Conservation (phyloP, 2,113 vertebrate genomes). For the Brachionichthys hirsutus region DNA sequence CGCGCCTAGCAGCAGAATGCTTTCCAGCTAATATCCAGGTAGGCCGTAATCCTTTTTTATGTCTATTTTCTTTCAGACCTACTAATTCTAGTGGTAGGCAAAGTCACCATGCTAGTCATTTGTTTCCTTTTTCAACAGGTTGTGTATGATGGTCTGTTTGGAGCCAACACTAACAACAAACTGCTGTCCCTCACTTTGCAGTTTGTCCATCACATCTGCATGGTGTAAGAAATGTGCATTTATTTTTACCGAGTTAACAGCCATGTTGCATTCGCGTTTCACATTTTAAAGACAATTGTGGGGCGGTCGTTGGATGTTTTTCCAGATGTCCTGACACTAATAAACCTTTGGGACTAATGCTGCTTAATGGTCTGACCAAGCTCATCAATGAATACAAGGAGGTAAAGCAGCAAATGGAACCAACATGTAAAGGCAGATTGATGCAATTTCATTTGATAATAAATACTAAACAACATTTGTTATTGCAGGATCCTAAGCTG, state of each 20-base stretch:
- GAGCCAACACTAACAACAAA: slow-evolving; percentile 94
- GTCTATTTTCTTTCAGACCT: not conserved
- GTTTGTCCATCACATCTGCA: slow-evolving; percentile 98
- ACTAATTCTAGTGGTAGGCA: not conserved
- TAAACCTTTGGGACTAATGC: slow-evolving; percentile 96
- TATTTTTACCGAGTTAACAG: not conserved
- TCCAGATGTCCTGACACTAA: slow-evolving; percentile 94
- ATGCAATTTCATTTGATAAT: not conserved
- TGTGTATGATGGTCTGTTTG: slow-evolving; percentile 97
- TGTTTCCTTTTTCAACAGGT: slow-evolving; percentile 77
- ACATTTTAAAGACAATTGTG: not conserved
- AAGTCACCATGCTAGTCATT: not conserved
- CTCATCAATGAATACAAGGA: slow-evolving; percentile 98
- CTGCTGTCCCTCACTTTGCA: slow-evolving; percentile 91
- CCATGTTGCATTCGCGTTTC: not conserved
- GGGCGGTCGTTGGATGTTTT: not conserved
- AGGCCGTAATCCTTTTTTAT: not conserved
- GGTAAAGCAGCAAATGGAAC: slow-evolving; percentile 71
- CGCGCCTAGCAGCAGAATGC: slow-evolving; percentile 91
- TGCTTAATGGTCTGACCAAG: slow-evolving; percentile 98
- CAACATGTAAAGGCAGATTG: not conserved
- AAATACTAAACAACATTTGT: slow-evolving; percentile 3
- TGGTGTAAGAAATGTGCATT: slow-evolving; percentile 84
- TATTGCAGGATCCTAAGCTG: slow-evolving; percentile 90
- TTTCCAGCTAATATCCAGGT: slow-evolving; percentile 99